Percentiles rank a stretch among this genome's conserved stretches.
These are phyloP conservation scores for Salarias fasciatus DNA, from an alignment of 2,797 vertebrate genomes.

Conservation along the genomic window DNA sequence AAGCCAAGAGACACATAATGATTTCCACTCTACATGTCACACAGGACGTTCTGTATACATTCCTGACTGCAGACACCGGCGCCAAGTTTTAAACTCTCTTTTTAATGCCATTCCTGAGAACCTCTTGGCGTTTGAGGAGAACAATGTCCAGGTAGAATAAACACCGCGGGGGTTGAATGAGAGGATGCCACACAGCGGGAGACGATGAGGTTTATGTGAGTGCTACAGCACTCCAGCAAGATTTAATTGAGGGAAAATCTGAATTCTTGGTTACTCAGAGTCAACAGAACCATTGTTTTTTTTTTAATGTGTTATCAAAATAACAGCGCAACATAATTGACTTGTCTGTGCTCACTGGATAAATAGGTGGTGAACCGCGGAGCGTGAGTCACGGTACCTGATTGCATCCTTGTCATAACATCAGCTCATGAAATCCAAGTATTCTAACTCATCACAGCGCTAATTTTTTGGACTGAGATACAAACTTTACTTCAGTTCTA, in stretches of 20 bases:
- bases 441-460: too few relatives aligned
- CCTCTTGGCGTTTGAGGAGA: slow-evolving; percentile 3
- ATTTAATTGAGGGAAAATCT: slow-evolving; percentile 1
- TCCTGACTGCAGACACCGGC: slow-evolving; percentile 30
- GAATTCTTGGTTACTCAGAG: neutral
- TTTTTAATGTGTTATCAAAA: neutral
- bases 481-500: neutral
- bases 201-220: neutral
- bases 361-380: neutral
- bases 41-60: slow-evolving; percentile 49
- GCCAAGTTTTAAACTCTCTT: slow-evolving; percentile 45
- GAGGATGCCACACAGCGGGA: neutral
- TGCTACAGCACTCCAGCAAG: neutral
- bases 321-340: neutral
- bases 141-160: slow-evolving; percentile 12
- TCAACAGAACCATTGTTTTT: too few relatives aligned
- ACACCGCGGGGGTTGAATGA: slow-evolving; percentile 12
- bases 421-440: neutral
- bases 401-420: neutral
- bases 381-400: neutral
- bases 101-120: slow-evolving; percentile 22
- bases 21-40: slow-evolving; percentile 34
- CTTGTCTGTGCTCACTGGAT: neutral
- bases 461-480: slow-evolving; percentile 4
- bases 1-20: slow-evolving; percentile 54